Evolutionary conservation across 2,113 vertebrate species (phyloP), one percentile per base, ranked within the genome.

Genomic region (Terrapene triunguis): DNA sequence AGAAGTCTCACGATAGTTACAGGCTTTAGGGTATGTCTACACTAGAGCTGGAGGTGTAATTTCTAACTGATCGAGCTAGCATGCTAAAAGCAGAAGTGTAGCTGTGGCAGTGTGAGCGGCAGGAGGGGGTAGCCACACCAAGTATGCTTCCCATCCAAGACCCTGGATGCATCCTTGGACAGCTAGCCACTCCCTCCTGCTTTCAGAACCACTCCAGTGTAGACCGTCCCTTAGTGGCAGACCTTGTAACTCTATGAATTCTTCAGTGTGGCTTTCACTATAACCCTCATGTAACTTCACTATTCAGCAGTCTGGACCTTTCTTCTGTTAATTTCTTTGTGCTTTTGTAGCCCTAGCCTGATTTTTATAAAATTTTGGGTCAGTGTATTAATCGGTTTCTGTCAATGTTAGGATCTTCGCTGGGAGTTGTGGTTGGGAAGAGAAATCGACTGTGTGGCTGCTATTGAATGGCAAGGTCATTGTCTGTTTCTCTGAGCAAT

Each of bases 1-100:
- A 79, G 88, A 5, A 47, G 17, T 3, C 5, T 21, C 32, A 3
- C 2, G 1, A 76, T 7, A 4, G 79, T 8, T 44, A 44, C 1
- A 6, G 13, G 55, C 25, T 7, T 50, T 25, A 6, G 2, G 1
- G 1, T 2, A 3, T 80, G 5, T 0, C 42, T 2, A 78, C 1
- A 8, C 5, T 2, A 35, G 42, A 54, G 1, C 1, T 1, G 47
- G 25, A 8, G 54, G 42, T 3, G 8, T 69, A 69, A 69, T 69
- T 69, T 69, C 62, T n/a, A 69, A 35, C 35, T 69, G 32, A n/a
- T n/a, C 16, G 2, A 35, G 32, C 14, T 65, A 65, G 32, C 32
- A 4, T n/a, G 62, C 62, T n/a, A 69, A 69, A 69, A n/a, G 13
- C 35, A 62, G 35, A 69, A n/a, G 16, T n/a, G 62, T n/a, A n/a